phyloP scores from a whole-genome alignment of 2,888 invertebrate species.

The Tetragonula carbonaria region DNA sequence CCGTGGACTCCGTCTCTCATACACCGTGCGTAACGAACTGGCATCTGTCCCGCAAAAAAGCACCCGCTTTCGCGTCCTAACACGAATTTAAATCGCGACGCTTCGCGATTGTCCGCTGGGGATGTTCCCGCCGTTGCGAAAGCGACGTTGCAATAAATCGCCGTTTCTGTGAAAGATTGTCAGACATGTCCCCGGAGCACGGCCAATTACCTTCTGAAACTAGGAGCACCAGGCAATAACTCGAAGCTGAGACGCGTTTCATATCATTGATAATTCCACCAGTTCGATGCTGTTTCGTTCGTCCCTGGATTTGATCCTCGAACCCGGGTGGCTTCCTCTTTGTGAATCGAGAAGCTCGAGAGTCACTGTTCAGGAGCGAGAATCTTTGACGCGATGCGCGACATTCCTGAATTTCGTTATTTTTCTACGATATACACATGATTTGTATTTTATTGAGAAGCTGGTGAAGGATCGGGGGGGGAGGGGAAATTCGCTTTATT shows the following conservation, averaged over 20 bases:
- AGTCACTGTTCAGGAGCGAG: not conserved
- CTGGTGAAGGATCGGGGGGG: no score
- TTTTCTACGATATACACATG: not conserved
- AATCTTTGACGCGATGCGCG: not conserved
- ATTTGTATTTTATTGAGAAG: no score
- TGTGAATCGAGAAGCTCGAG: not conserved
- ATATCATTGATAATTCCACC: not conserved
- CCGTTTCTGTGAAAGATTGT: constrained; percentile 19
- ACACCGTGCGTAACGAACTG: constrained; percentile 45
- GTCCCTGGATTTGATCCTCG: no score
- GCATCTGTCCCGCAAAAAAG: constrained; percentile 35
- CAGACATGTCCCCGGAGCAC: constrained; percentile 5
- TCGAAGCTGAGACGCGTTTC: constrained; percentile 7
- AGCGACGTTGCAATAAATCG: constrained; percentile 30
- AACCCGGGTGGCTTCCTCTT: not conserved
- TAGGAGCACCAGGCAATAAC: constrained; percentile 2
- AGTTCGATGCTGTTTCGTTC: not conserved
- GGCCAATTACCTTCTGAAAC: constrained; percentile 19
- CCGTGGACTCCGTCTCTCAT: constrained; percentile 22
- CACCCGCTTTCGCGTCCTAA: constrained; percentile 14
- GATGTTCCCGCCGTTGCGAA: not conserved
- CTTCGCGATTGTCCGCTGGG: constrained; percentile 11
- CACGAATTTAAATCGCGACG: constrained; percentile 48
- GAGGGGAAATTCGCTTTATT: no score
- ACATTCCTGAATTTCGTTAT: not conserved